These are phyloP conservation scores for Lepidurus packardi DNA, from an alignment of 1,140 invertebrate genomes.

Conservation along the genomic window DNA sequence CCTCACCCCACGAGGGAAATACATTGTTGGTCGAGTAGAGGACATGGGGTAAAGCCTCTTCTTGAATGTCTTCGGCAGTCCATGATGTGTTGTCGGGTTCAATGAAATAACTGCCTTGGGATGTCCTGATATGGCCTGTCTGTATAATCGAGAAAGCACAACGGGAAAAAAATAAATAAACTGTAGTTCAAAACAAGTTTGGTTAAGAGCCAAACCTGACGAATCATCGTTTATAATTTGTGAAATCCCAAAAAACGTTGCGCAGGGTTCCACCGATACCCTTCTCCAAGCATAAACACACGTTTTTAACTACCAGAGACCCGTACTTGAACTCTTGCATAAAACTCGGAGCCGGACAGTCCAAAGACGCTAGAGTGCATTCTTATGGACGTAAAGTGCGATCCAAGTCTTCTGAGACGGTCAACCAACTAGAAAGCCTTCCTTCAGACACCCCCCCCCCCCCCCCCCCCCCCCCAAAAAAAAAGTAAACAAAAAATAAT, in stretches of 20 bases:
- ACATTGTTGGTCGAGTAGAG: constrained; percentile 26
- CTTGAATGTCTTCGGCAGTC: constrained; percentile 37
- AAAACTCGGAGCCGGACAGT: too few relatives aligned
- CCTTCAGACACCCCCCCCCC: too few relatives aligned
- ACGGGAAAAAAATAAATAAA: constrained; percentile 39
- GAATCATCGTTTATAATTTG: not conserved
- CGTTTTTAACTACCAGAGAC: too few relatives aligned
- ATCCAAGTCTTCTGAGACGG: too few relatives aligned
- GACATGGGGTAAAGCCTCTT: constrained; percentile 35
- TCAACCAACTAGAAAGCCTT: too few relatives aligned
- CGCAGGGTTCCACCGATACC: too few relatives aligned
- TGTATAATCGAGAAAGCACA: constrained; percentile 39
- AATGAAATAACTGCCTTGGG: constrained; percentile 56
- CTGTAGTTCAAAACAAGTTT: constrained; percentile 17
- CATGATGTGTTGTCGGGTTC: constrained; percentile 51
- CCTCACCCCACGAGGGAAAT: not conserved
- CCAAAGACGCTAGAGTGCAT: too few relatives aligned
- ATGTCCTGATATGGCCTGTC: constrained; percentile 58
- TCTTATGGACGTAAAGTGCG: too few relatives aligned
- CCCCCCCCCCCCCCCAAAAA: too few relatives aligned
- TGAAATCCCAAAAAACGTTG: not conserved
- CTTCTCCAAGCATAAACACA: too few relatives aligned
- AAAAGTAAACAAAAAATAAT: too few relatives aligned
- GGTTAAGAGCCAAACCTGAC: not conserved
- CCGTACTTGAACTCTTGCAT: too few relatives aligned